These are phyloP conservation scores for Aegithalos caudatus DNA, from an alignment of 2,113 vertebrate genomes.

Conservation along the genomic window DNA sequence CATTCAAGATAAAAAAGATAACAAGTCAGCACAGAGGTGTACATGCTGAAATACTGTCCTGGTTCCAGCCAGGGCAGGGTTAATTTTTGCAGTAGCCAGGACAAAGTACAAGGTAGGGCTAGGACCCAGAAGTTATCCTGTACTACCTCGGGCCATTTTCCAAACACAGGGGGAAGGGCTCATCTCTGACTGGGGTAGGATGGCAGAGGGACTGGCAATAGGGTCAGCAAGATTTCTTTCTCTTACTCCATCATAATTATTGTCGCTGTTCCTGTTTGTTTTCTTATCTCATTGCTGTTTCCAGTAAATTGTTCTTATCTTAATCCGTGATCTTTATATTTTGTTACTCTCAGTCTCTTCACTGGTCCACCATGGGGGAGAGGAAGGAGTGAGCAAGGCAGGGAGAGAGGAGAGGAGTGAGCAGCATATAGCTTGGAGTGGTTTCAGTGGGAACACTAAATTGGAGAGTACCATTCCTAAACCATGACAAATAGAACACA, in stretches of 20 bases:
- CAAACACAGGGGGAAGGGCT: not conserved
- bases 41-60: not conserved
- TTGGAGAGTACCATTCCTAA: not conserved
- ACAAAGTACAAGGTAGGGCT: accelerated
- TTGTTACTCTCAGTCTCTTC: not conserved
- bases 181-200: accelerated
- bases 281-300: not conserved
- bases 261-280: not conserved
- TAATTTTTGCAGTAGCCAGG: not conserved
- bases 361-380: not conserved
- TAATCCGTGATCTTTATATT: not conserved
- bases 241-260: not conserved
- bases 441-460: not conserved
- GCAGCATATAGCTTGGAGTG: not conserved
- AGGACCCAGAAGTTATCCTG: not conserved
- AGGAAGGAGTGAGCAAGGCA: not conserved
- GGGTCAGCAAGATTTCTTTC: not conserved
- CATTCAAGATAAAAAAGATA: not conserved
- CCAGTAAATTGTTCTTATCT: not conserved
- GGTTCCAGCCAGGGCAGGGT: not conserved
- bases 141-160: not conserved
- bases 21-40: not conserved
- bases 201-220: not conserved
- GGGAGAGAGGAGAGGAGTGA: not conserved
- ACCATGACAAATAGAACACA: not conserved